Evolutionary conservation across 2,888 invertebrate genomes (phyloP), one percentile per base, ranked within the genome.

Genomic region (Polydesmus complanatus): DNA sequence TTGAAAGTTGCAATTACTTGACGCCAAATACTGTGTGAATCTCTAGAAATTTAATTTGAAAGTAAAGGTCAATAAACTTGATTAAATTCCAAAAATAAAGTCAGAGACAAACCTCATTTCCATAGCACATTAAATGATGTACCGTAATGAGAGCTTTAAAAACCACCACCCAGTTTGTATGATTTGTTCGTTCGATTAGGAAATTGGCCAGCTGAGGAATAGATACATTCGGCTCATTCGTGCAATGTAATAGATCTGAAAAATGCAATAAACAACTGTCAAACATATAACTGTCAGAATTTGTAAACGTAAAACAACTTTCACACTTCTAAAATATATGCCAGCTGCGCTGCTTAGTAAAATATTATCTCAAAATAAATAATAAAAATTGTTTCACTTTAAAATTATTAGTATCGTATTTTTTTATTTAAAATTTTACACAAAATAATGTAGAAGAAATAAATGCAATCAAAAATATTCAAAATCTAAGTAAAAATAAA

Each of bases 191-290:
- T 78, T 98, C 97, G 72, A 98, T 92, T 72, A 98, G 83, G 71
- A 97, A 80, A 80, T 97, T 97, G 65, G 98, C 98, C 78, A 98
- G 81, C 77, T 97, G 95, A 71, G 98, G 97, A 79, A 98, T 97
- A 66, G 96, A 97, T 65, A 98, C 96, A 79, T 98, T 98, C 65
- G 97, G 96, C 79, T 98, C 98, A 78, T 97, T 95, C 75, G 98
- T 98, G 80, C 97, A 98, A 76, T 96, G 96, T 73, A 98, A 86
- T 78, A 98, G 83, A 84, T 97, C 97, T 98, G 85, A 37, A 85
- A 85, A 64, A 69, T 70, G 68, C 71, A 67, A 57, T 53, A 54
- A 53, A 55, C 66, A n/a, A n/a, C n/a, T n/a, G n/a, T n/a, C n/a
- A n/a, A n/a, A n/a, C 62, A 68, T 64, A 61, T 65, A 64, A 62